Conservation (phyloP, 2,113 vertebrate species). For the Montifringilla adamsi region DNA sequence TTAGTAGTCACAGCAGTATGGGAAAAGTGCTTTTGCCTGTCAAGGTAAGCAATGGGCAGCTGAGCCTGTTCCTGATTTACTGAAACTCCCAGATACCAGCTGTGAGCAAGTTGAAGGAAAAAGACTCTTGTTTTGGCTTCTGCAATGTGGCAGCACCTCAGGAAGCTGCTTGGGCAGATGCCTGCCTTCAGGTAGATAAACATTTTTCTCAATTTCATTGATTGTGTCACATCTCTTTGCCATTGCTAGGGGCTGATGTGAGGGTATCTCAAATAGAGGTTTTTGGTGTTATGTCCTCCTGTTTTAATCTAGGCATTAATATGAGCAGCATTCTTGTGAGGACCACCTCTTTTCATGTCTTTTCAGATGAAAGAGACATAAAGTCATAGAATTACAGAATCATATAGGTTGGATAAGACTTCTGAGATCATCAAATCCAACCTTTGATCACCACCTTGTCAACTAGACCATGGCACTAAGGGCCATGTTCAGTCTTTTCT, state of each 20-base stretch:
- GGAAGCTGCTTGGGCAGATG: background rate
- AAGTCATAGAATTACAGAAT: background rate
- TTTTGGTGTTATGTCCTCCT: background rate
- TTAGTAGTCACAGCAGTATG: background rate
- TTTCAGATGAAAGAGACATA: background rate
- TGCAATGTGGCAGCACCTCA: background rate
- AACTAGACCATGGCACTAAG: background rate
- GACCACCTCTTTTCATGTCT: rapidly evolving
- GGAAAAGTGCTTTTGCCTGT: background rate
- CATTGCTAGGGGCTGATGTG: background rate
- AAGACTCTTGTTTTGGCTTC: background rate
- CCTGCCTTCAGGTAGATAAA: background rate
- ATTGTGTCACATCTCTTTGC: background rate
- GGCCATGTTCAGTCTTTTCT: background rate
- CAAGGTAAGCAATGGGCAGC: background rate
- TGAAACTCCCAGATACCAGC: background rate
- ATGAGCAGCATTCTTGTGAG: background rate
- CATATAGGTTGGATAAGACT: background rate
- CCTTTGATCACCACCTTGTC: background rate
- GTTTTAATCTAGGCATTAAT: background rate
- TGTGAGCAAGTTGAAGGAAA: background rate
- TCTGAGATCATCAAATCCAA: background rate
- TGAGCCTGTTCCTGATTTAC: background rate
- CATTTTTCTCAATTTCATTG: background rate
- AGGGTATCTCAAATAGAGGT: background rate